Evolutionary conservation across 2,888 invertebrate genomes (phyloP), one percentile per base, ranked within the genome.

Genomic region (Hipparchia sbordonii): DNA sequence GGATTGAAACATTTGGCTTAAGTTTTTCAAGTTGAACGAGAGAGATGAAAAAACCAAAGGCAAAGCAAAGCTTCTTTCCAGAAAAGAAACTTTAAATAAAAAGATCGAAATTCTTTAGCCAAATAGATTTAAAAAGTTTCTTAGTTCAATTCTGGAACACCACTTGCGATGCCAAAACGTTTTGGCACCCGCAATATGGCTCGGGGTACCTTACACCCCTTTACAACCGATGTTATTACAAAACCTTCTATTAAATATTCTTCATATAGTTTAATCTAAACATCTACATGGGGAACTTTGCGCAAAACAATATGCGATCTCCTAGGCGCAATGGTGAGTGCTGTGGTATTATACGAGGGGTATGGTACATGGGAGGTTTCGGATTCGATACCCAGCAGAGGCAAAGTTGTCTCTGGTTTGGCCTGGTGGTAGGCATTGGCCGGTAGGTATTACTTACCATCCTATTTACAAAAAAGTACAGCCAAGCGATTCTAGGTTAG

Each of bases 121-220:
- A 13, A 63, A 63, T 63, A 51, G 48, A 63, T 63, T 63, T 63
- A 51, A 51, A 63, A 63, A 48, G 63, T 63, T 63, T 63, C 9
- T 62, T 51, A 63, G 51, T 51, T 10, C 23, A 12, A 33, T 63
- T 33, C 51, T 51, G 48, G 51, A 63, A 51, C 63, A 12, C 9
- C 45, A 61, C 6, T 51, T 23, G 51, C 63, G 23, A 63, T 51
- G 51, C 63, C 51, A 63, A 63, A 63, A 63, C 51, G 23, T 23
- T 63, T 63, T 51, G 63, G 63, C 63, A 63, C 48, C 51, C 39
- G 39, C 5, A 63, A 51, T 12, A 23, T 23, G 9, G 3, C 45
- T 45, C 13, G 46, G 8, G n/a, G 59, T 9, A 39, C 59, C 10
- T 23, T 23, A 23, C 23, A 33, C 5, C 46, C 7, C 61, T 8